phyloP scores from a whole-genome alignment of 2,888 invertebrate species.

The Cerceris ruficornis region DNA sequence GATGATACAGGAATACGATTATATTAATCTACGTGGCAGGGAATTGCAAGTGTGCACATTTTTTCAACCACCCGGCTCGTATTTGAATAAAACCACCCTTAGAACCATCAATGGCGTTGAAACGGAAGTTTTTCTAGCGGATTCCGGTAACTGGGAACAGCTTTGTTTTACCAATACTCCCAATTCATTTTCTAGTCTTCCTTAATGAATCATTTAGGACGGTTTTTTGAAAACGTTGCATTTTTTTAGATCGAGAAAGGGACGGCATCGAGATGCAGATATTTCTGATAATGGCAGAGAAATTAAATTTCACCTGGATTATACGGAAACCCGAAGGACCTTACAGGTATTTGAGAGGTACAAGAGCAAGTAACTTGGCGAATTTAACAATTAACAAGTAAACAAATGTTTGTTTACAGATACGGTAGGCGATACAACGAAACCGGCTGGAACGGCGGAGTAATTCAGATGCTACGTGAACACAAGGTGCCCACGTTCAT shows the following conservation, averaged over 20 bases:
- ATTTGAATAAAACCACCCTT: conserved; percentile 63
- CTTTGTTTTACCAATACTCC: no score
- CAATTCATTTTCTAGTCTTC: no score
- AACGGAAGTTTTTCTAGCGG: conserved; percentile 63
- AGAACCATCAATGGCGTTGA: conserved; percentile 66
- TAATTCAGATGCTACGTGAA: conserved; percentile 62
- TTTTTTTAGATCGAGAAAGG: conserved; percentile 64
- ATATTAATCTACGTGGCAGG: conserved; percentile 68
- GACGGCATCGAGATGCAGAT: conserved; percentile 75
- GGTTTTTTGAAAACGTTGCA: not conserved
- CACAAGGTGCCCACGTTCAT: conserved; percentile 60
- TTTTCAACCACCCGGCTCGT: conserved; percentile 73
- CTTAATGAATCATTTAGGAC: no score
- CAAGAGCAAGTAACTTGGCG: not conserved
- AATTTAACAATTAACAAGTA: not conserved
- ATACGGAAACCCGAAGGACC: conserved; percentile 65
- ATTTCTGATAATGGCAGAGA: conserved; percentile 72
- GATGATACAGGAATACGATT: conserved; percentile 47
- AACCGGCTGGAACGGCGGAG: conserved; percentile 71
- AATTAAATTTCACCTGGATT: conserved; percentile 74
- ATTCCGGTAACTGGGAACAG: conserved; percentile 58
- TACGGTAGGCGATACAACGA: conserved; percentile 69
- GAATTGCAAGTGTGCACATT: conserved; percentile 67
- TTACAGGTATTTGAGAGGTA: conserved; percentile 60
- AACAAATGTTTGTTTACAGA: conserved; percentile 47